Conservation (phyloP, 1,140 invertebrate species). For the Drosophila ercepeae region DNA sequence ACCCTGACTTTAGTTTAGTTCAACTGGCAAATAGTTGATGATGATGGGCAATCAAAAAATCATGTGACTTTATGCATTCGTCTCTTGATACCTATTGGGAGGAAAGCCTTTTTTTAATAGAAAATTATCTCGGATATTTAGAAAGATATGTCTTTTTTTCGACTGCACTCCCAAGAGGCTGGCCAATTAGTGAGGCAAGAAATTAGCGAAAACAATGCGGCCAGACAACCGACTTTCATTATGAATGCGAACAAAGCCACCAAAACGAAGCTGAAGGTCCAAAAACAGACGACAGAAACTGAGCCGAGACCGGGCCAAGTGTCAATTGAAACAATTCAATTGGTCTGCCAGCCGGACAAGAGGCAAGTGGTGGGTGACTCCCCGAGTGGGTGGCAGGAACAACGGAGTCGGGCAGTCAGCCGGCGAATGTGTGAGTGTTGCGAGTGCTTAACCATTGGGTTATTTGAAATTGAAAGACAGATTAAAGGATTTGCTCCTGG, state of each 20-base stretch:
- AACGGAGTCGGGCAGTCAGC: too few relatives aligned
- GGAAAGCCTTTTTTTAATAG: background rate
- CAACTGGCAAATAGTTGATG: background rate
- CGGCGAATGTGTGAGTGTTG: slow-evolving; percentile 36
- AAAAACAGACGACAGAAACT: slow-evolving; percentile 17
- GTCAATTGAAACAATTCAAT: slow-evolving; percentile 80
- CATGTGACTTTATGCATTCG: background rate
- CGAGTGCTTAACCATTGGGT: slow-evolving; percentile 57
- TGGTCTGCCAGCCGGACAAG: slow-evolving; percentile 40
- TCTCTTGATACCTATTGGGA: too few relatives aligned
- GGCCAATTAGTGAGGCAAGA: slow-evolving; percentile 41
- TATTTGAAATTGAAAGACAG: slow-evolving; percentile 63
- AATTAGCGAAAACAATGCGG: slow-evolving; percentile 31
- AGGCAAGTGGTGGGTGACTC: background rate
- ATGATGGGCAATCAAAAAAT: background rate
- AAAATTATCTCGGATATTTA: too few relatives aligned
- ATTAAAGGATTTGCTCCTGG: slow-evolving; percentile 68
- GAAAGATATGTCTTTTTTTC: background rate
- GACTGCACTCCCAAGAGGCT: slow-evolving; percentile 1
- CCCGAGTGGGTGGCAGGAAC: background rate
- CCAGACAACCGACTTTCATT: slow-evolving; percentile 65
- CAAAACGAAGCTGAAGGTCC: slow-evolving; percentile 10
- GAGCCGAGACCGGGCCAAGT: slow-evolving; percentile 47
- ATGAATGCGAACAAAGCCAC: slow-evolving; percentile 60
- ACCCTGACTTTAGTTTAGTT: background rate